A percentile compares a stretch with the other conserved stretches of the same genome.
phyloP scores from a whole-genome alignment of 2,888 invertebrate genomes.

The Anodontia alba region DNA sequence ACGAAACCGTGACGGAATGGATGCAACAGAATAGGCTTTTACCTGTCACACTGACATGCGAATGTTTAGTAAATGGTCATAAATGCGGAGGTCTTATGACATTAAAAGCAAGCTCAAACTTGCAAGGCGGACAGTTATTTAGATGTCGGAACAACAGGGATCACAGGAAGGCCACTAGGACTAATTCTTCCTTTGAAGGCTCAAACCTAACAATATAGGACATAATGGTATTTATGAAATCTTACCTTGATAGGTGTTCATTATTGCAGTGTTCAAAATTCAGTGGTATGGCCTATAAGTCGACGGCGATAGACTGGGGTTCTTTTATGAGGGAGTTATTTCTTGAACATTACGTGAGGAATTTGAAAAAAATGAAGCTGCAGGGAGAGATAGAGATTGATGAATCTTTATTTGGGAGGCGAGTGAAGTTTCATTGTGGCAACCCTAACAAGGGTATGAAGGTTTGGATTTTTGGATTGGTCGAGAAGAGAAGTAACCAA shows the following conservation, averaged over 20 bases:
- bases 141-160: not conserved
- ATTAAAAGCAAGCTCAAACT: not conserved
- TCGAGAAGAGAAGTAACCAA: slow-evolving; percentile 29
- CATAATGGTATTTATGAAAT: slow-evolving; percentile 2
- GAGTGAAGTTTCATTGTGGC: slow-evolving; percentile 37
- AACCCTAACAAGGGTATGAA: slow-evolving; percentile 27
- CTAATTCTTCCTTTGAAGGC: not conserved
- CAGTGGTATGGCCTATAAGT: not conserved
- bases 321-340: not conserved
- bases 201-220: not conserved
- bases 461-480: slow-evolving; percentile 41
- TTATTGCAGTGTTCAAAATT: not conserved
- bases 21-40: not conserved
- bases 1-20: not conserved
- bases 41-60: not conserved
- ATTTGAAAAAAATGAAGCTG: not conserved
- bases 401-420: slow-evolving; percentile 21
- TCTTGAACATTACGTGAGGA: not conserved
- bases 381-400: not conserved
- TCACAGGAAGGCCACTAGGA: not conserved
- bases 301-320: not conserved
- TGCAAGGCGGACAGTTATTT: not conserved
- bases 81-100: slow-evolving; percentile 3
- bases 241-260: not conserved
- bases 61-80: not conserved